These are phyloP conservation scores for Teleogryllus oceanicus DNA, from an alignment of 2,888 invertebrate species.

Conservation along the genomic window DNA sequence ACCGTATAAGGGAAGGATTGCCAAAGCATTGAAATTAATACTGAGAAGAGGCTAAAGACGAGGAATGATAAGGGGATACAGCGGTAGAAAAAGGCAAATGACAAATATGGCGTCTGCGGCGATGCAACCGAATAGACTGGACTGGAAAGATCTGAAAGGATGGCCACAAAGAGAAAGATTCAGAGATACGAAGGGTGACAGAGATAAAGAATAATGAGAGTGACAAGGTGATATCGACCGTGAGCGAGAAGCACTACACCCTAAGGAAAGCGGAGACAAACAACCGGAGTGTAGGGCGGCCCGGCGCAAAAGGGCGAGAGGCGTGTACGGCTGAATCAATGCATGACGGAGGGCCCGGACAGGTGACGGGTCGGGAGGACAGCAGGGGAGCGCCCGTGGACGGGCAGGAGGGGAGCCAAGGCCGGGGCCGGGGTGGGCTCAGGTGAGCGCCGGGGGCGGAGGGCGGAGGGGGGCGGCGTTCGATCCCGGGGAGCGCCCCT, in stretches of 20 bases:
- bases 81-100: too few species aligned
- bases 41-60: too few species aligned
- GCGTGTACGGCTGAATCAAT: neutral
- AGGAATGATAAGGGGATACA: too few species aligned
- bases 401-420: too few species aligned
- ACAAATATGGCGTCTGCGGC: neutral
- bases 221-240: neutral
- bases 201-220: slow-evolving; percentile 23
- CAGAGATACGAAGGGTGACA: slow-evolving; percentile 11
- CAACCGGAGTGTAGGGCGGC: too few species aligned
- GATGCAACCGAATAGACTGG: slow-evolving; percentile 24
- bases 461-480: neutral
- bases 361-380: neutral
- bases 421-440: neutral
- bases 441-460: neutral
- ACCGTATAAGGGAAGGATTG: neutral
- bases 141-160: slow-evolving; percentile 20
- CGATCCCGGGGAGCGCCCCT: neutral
- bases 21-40: neutral
- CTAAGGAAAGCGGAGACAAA: too few species aligned
- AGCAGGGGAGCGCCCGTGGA: too few species aligned
- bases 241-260: too few species aligned
- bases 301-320: neutral
- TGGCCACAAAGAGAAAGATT: slow-evolving; percentile 7
- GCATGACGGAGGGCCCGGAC: neutral